Base-by-base conservation (phyloP, 1,140 invertebrate genomes). In the Luehdorfia chinensis region DNA sequence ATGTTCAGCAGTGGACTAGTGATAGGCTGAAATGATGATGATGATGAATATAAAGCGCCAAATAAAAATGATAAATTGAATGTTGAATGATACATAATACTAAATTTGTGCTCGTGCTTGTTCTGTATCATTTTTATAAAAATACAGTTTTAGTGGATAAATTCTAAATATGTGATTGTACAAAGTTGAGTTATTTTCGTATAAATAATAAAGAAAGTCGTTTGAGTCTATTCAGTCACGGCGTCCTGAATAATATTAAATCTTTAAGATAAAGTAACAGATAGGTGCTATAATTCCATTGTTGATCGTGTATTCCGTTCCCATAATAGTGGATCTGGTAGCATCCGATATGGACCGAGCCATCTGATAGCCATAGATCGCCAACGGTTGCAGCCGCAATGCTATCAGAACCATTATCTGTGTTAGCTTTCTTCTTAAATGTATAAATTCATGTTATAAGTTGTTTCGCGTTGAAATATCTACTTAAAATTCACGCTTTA, bases 291-390 rank as follows among this genome's bases (percentile, higher is more conserved):
- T 43, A 43, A 43, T 43, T 43, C 39, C 39, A 43, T 43, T 43
- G 39, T 43, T 43, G 19, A 46, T 41, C 34, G 19, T 39, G 47
- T 48, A 55, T 49, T 33, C 51, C 37, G 39, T 43, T 53, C 37
- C 50, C 55, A 59, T 56, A 60, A 50, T 34, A 27, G 53, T 48
- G 44, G 41, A 59, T 53, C 44, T 58, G 57, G 67, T 68, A 67
- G 61, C 67, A 62, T 67, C 68, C 51, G 64, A 59, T 71, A 71
- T 58, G 62, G 66, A 39, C 15, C 43, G 55, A 51, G 52, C 47
- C 52, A 71, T 70, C 67, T 47, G 68, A 71, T 71, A 71, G 68
- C 65, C 68, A 4, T 66, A 65, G 34, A 47, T 47, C 55, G 53
- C 14, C 39, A 52, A 56, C 51, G 51, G 53, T 51, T 60, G 55